Conservation (phyloP, 2,888 invertebrate species). For the Encarsia formosa region DNA sequence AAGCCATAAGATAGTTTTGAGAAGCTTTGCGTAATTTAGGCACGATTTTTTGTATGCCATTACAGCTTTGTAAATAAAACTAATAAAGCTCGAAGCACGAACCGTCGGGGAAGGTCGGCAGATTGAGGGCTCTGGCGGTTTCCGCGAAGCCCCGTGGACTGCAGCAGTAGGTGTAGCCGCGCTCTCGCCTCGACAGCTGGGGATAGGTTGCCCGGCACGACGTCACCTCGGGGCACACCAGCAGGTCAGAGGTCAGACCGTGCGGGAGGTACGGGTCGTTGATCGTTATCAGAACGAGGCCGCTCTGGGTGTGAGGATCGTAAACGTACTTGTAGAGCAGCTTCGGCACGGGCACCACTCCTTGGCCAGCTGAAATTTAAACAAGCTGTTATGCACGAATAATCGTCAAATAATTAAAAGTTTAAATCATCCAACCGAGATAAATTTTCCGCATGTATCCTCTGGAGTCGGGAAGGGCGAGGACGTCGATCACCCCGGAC, state of each 20-base stretch:
- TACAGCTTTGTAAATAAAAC: too few species aligned
- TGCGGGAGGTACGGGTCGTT: conserved; percentile 1
- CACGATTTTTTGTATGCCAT: background rate
- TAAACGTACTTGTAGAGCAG: conserved; percentile 4
- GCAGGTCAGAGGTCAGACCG: background rate
- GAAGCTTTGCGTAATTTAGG: background rate
- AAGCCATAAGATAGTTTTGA: too few species aligned
- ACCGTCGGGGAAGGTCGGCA: conserved; percentile 1
- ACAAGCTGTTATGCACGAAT: background rate
- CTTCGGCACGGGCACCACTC: background rate
- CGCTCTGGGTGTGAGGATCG: background rate
- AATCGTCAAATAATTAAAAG: background rate
- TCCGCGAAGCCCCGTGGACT: background rate
- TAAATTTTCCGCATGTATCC: background rate
- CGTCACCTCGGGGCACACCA: background rate
- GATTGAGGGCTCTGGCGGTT: background rate
- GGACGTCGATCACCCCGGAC: conserved; percentile 7
- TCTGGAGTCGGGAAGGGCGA: background rate
- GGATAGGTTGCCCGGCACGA: background rate
- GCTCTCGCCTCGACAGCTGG: background rate
- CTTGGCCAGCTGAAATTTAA: background rate
- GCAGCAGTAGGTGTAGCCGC: conserved; percentile 9
- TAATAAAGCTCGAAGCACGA: too few species aligned
- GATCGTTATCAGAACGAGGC: conserved; percentile 4
- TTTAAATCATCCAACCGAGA: background rate